Base-by-base conservation (phyloP, 2,113 vertebrate species). In the Butorides virescens region DNA sequence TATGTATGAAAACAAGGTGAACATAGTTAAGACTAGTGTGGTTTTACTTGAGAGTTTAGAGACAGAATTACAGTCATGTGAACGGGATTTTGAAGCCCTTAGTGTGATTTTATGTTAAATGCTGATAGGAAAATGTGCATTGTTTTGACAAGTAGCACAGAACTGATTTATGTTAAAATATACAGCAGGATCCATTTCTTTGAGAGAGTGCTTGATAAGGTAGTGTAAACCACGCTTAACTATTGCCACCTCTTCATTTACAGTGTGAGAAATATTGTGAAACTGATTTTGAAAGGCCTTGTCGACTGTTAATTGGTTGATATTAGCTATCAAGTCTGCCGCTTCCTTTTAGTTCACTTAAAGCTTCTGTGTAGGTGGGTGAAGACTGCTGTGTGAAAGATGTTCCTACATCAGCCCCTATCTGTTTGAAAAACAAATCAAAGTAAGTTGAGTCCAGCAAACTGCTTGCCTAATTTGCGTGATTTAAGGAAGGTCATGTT, bases 241-340 rank as follows among this genome's bases (percentile, higher is more conserved):
- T 47, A 3, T 10, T 79, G 71, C 58, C 66, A 47, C 66, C n/a
- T 92, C 92, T 42, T 92, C 65, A 37, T 93, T 59, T 91, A 5
- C 32, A 53, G 65, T 0, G 3, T 30, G 71, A 83, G 93, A 72
- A 95, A 80, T 72, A 14, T 32, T n/a, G 75, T 55, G 75, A 53
- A 74, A 37, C 37, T 36, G 5, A 32, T 88, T 75, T 25, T 50
- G 82, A 86, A 62, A 80, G 50, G 50, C 78, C 56, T 84, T 91
- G 84, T 86, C 70, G 83, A 18, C 86, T 23, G 12, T 73, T 92
- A 89, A 77, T 88, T 93, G 92, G 44, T 81, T 95, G 88, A 93
- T 91, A 56, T 4, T 44, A 74, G 68, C 70, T 61, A 82, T 87
- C 68, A 83, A 84, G 92, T 75, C 47, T 67, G 63, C 61, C 5